Percentiles rank a stretch among this genome's conserved stretches.
These are phyloP conservation scores for Oreortyx pictus DNA, from an alignment of 2,797 vertebrate species.

Conservation along the genomic window DNA sequence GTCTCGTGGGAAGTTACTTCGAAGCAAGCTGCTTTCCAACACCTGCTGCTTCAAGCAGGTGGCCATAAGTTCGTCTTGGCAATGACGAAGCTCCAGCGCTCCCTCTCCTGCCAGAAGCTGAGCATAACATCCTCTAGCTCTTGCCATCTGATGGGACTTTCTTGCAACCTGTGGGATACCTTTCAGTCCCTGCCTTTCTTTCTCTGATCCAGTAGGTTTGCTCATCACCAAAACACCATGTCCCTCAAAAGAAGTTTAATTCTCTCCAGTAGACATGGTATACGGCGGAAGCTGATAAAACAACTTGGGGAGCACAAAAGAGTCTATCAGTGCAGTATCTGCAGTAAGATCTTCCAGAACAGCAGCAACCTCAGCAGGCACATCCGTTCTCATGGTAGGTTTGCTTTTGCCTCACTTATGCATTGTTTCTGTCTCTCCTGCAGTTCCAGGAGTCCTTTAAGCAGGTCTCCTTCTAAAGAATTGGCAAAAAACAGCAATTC, in stretches of 20 bases:
- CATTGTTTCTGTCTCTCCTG: not conserved
- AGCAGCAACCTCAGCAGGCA: slow-evolving; percentile 99
- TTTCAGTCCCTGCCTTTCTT: slow-evolving; percentile 57
- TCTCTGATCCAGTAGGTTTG: slow-evolving; percentile 75
- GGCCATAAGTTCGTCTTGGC: not conserved
- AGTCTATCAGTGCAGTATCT: slow-evolving; percentile 92
- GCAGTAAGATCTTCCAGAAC: slow-evolving; percentile 97
- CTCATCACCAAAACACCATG: slow-evolving; percentile 77
- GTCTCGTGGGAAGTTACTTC: not conserved
- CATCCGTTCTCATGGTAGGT: slow-evolving; percentile 93
- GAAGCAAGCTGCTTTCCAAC: not conserved
- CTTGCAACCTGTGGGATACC: slow-evolving; percentile 49
- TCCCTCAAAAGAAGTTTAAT: slow-evolving; percentile 82
- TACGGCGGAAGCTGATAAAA: slow-evolving; percentile 82
- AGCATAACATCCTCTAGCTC: slow-evolving; percentile 22
- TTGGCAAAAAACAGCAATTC: not conserved
- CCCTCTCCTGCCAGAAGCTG: not conserved
- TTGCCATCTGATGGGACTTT: slow-evolving; percentile 17
- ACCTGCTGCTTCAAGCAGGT: not conserved
- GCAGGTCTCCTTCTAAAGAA: not conserved
- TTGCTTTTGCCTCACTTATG: not conserved
- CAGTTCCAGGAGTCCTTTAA: not conserved
- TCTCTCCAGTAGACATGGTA: slow-evolving; percentile 80
- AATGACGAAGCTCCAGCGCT: not conserved
- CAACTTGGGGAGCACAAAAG: slow-evolving; percentile 91